Evolutionary conservation across 2,888 invertebrate genomes (phyloP), one percentile per base, ranked within the genome.

Genomic region (Eupithecia subfuscata): DNA sequence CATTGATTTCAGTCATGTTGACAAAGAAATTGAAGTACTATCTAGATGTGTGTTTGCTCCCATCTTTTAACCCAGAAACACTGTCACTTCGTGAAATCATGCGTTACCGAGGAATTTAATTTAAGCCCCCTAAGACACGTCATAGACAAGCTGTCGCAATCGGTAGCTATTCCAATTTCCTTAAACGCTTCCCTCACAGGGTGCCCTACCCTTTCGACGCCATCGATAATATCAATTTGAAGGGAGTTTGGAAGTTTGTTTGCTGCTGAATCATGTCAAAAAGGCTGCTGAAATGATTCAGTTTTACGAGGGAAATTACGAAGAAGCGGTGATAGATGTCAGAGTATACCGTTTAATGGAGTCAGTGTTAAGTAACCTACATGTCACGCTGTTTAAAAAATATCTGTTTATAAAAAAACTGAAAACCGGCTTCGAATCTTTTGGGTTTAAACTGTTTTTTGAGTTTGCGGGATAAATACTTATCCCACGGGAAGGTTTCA

Each of bases 101-200:
- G 74, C 70, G 72, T 77, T 69, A 64, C 64, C 45, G 63, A 70
- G 74, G 74, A 77, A 77, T 77, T 74, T 74, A 77, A 77, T 77
- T 77, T 77, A 67, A 77, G 72, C 74, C 64, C 65, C 71, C 60
- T 40, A 43, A 72, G 74, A 74, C 70, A 69, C 74, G 72, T 67
- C 71, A 74, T 70, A 74, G 77, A 74, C 77, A 74, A 74, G 56
- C 69, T 67, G 72, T 74, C 74, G 76, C 69, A 67, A 60, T 77
- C 48, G 69, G 65, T 43, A 63, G 74, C 52, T 63, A 73, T 76
- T 74, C 74, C 77, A 72, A 77, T 77, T 74, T 77, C 69, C 76
- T 67, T 70, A 67, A 71, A 69, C 60, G 76, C 11, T 69, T 67
- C 40, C 43, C 69, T 71, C 25, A 45, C 68, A 40, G 18, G 64